These are phyloP conservation scores for Aphrophora alni DNA, from an alignment of 2,888 invertebrate species.

Conservation along the genomic window DNA sequence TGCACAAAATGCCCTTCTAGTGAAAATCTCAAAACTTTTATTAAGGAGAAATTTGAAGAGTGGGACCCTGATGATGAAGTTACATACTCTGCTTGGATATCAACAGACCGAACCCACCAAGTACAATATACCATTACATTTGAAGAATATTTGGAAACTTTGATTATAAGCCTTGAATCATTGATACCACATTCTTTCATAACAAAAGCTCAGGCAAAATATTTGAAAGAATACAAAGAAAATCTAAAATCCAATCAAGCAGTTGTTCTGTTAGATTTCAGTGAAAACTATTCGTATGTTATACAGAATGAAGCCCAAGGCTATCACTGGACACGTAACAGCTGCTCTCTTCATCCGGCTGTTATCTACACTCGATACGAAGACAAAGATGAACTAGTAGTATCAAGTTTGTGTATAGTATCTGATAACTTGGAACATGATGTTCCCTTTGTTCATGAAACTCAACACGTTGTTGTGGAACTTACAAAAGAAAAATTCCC, in stretches of 20 bases:
- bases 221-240: conserved; percentile 10
- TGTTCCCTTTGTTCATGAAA: background rate
- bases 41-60: background rate
- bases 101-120: background rate
- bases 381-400: conserved; percentile 8
- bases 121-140: conserved; percentile 11
- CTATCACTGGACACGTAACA: conserved; percentile 14
- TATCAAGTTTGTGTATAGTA: conserved; percentile 10
- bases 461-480: conserved; percentile 11
- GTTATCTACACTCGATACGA: conserved; percentile 1
- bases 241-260: background rate
- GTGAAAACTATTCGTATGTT: background rate
- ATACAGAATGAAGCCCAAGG: conserved; percentile 18
- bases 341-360: conserved; percentile 2
- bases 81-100: background rate
- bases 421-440: conserved; percentile 16
- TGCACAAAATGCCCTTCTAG: conserved; percentile 22
- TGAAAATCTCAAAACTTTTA: conserved; percentile 19
- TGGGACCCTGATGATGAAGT: conserved; percentile 14
- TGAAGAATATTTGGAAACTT: conserved; percentile 11
- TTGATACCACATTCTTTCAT: conserved; percentile 3
- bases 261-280: no score
- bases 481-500: background rate
- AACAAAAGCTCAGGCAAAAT: conserved; percentile 11
- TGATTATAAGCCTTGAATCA: background rate